Evolutionary conservation across 2,888 invertebrate species (phyloP).

Genomic region (Apodemia zela): DNA sequence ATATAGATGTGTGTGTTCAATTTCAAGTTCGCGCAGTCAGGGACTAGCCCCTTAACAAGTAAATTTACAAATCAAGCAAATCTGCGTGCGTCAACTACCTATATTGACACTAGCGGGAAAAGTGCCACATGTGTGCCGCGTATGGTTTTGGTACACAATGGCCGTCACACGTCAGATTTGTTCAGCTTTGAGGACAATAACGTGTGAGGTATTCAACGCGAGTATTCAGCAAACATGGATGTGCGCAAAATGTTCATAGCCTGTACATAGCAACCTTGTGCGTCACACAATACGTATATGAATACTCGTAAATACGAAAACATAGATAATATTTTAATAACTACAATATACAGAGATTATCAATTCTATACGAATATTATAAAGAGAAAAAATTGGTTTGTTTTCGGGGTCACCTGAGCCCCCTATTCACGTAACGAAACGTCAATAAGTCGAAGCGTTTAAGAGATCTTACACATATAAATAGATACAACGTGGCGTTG

Average conservation of each 20-base stretch:
- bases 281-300: not conserved
- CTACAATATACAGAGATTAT: not conserved
- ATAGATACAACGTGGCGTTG: too few relatives aligned
- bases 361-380: not conserved
- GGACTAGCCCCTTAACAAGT: too few relatives aligned
- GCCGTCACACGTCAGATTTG: constrained; percentile 24
- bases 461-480: too few relatives aligned
- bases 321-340: not conserved
- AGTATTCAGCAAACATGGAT: constrained; percentile 26
- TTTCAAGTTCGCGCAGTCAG: too few relatives aligned
- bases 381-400: too few relatives aligned
- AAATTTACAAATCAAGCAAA: too few relatives aligned
- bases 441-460: too few relatives aligned
- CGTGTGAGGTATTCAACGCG: constrained; percentile 26
- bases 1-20: too few relatives aligned
- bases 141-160: constrained; percentile 24
- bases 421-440: too few relatives aligned
- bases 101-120: not conserved
- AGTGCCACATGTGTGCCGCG: not conserved
- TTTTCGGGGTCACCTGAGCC: too few relatives aligned
- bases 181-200: constrained; percentile 27
- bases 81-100: not conserved
- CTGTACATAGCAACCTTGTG: constrained; percentile 9
- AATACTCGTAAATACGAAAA: not conserved
- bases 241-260: constrained; percentile 25